Percentiles rank a stretch among this genome's conserved stretches.
Conservation (phyloP, 2,797 vertebrate species). For the Aselliscus stoliczkanus region DNA sequence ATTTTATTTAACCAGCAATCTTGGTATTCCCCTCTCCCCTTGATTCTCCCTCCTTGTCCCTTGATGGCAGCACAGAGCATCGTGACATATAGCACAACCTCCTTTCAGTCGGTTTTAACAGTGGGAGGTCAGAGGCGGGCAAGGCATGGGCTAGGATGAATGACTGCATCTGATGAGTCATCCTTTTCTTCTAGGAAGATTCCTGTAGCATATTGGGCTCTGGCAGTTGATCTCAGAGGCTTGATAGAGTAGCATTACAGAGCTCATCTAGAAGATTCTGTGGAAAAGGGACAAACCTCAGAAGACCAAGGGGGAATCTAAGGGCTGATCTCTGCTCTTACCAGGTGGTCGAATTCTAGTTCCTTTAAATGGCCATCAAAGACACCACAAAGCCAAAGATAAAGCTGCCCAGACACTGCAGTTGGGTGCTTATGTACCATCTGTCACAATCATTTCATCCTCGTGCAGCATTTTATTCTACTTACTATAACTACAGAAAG, state of each 20-base stretch:
- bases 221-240: constrained; percentile 37
- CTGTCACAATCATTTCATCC: constrained; percentile 29
- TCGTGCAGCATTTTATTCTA: background rate
- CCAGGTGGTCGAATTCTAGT: background rate
- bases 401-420: background rate
- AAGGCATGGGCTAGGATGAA: constrained; percentile 66
- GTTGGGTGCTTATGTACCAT: background rate
- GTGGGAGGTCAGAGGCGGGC: constrained; percentile 72
- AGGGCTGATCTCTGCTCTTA: background rate
- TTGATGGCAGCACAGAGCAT: constrained; percentile 66
- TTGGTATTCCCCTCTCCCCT: background rate
- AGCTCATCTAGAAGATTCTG: constrained; percentile 51
- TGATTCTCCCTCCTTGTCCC: constrained; percentile 66
- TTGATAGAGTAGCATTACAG: constrained; percentile 4
- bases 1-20: background rate
- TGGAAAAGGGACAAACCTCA: background rate
- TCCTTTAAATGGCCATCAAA: constrained; percentile 20
- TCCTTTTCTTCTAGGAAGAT: constrained; percentile 52
- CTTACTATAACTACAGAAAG: background rate
- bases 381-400: background rate
- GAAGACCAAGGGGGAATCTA: constrained; percentile 24
- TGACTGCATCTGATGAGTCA: constrained; percentile 74
- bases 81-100: constrained; percentile 81
- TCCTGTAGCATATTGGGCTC: constrained; percentile 28
- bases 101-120: constrained; percentile 75